phyloP scores from a whole-genome alignment of 2,113 vertebrate species.

The Tyrannus savana region DNA sequence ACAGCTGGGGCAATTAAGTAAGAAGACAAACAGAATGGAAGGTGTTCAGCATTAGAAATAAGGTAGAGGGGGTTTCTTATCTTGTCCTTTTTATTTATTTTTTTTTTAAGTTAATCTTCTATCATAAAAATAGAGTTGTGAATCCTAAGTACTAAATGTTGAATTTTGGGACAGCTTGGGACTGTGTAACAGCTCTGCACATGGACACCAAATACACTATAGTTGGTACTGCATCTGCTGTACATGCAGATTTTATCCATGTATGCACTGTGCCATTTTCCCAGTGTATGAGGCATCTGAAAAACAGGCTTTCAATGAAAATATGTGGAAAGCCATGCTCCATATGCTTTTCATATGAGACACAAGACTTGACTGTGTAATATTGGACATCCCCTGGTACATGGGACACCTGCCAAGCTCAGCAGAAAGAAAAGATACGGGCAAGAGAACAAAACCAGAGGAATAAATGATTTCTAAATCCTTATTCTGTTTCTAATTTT shows the following conservation, averaged over 20 bases:
- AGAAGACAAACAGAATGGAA: background rate
- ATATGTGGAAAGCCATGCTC: background rate
- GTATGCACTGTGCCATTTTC: background rate
- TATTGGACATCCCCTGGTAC: background rate
- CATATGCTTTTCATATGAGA: conserved; percentile 20
- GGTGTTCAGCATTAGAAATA: background rate
- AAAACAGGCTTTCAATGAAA: conserved; percentile 3
- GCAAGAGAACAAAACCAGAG: background rate
- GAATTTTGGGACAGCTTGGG: background rate
- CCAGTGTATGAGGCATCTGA: background rate
- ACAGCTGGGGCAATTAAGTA: background rate
- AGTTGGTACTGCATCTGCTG: background rate
- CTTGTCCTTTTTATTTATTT: background rate
- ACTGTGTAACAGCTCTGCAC: background rate
- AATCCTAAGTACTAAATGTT: background rate
- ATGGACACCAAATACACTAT: background rate
- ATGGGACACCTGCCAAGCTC: background rate
- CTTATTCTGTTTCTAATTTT: background rate
- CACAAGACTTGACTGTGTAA: background rate
- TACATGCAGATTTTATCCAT: background rate
- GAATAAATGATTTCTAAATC: background rate
- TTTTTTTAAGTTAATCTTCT: background rate
- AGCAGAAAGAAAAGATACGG: conserved; percentile 6
- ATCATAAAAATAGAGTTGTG: background rate
- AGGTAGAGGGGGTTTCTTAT: background rate